A percentile compares a stretch with the other conserved stretches of the same genome.
Evolutionary conservation across 2,888 invertebrate species (phyloP).

Genomic region (Thysanoteuthis rhombus): DNA sequence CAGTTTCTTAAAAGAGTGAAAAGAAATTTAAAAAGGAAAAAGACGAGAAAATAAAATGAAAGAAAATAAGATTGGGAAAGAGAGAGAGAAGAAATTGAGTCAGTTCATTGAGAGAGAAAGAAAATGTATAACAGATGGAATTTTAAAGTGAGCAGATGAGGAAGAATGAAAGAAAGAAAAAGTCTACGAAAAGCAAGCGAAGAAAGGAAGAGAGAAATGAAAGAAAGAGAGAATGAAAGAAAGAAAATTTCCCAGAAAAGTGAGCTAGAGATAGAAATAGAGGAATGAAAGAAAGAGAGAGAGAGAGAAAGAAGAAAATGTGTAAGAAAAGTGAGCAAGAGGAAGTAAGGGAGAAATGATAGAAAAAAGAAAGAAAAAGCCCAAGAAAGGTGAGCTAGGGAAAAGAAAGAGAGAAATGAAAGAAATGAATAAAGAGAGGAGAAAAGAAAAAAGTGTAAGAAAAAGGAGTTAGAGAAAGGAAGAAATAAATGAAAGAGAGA

Average conservation of each 20-base stretch:
- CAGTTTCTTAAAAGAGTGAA: too few species aligned
- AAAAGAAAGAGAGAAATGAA: background rate
- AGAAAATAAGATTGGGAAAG: too few species aligned
- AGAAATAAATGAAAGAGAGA: background rate
- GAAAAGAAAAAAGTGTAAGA: background rate
- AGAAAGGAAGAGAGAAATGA: background rate
- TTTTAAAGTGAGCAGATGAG: too few species aligned
- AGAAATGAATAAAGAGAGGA: background rate
- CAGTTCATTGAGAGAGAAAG: too few species aligned
- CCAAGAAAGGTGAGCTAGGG: background rate
- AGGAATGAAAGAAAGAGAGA: background rate
- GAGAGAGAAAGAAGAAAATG: too few species aligned
- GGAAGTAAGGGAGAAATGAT: background rate
- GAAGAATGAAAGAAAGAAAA: too few species aligned
- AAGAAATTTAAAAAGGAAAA: too few species aligned
- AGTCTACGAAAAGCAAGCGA: too few species aligned
- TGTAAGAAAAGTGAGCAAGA: background rate
- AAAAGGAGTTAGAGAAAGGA: too few species aligned
- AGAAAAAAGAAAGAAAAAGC: background rate
- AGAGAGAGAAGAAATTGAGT: too few species aligned
- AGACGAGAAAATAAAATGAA: too few species aligned
- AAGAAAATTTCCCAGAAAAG: background rate
- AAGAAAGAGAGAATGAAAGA: background rate
- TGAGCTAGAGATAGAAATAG: background rate
- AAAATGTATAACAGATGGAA: too few species aligned